These are phyloP conservation scores for Phytoseiulus persimilis DNA, from an alignment of 2,888 invertebrate genomes.

Conservation along the genomic window DNA sequence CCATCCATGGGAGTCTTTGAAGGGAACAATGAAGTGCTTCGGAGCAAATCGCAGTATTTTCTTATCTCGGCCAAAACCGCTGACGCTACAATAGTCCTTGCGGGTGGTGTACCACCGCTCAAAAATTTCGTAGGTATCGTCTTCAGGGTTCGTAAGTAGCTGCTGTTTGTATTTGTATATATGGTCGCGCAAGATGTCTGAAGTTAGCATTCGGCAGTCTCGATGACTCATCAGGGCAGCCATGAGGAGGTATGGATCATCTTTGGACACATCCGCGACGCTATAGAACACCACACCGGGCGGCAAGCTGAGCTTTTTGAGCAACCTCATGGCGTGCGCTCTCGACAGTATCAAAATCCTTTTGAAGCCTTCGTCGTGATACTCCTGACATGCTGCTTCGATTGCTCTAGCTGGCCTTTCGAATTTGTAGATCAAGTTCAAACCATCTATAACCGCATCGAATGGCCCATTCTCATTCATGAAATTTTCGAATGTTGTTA, in stretches of 20 bases:
- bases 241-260: constrained; percentile 13
- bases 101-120: neutral
- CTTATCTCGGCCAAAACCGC: neutral
- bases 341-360: neutral
- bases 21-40: neutral
- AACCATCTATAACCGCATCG: constrained; percentile 7
- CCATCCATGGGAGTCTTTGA: neutral
- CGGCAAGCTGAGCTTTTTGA: neutral
- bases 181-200: constrained; percentile 8
- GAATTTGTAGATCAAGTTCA: neutral
- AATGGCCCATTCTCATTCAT: neutral
- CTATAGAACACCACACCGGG: neutral
- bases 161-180: neutral
- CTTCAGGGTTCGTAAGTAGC: neutral
- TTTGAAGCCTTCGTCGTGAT: neutral
- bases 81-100: neutral
- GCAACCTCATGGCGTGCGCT: neutral
- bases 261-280: neutral
- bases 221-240: neutral
- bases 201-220: neutral
- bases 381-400: neutral
- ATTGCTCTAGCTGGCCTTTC: neutral
- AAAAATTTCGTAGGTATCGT: neutral
- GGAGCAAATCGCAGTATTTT: neutral
- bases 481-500: neutral